phyloP scores from a whole-genome alignment of 64 coral and sea anemone species.

The Catalaphyllia jardinei region DNA sequence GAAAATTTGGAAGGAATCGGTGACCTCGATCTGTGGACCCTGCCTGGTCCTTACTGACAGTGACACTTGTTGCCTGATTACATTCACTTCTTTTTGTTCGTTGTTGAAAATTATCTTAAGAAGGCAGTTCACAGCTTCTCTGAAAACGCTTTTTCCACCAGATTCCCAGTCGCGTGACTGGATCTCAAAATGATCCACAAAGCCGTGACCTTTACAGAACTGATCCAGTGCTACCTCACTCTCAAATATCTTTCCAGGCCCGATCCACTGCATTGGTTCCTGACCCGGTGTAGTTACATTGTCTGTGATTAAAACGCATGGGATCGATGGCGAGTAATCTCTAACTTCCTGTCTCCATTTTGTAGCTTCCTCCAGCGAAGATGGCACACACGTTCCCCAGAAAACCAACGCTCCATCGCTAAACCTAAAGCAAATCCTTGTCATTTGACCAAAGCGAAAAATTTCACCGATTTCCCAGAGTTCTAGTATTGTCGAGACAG shows the following conservation, averaged over 20 bases:
- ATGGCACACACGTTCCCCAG: background rate
- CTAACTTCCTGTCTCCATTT: background rate
- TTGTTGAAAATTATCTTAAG: no score
- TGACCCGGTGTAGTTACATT: background rate
- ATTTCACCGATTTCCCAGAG: slow-evolving; percentile 65
- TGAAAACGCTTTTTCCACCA: slow-evolving; percentile 65
- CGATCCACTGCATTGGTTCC: background rate
- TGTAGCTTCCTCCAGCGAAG: background rate
- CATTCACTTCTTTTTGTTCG: no score
- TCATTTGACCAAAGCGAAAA: slow-evolving; percentile 9
- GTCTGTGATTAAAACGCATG: slow-evolving; percentile 51
- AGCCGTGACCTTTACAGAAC: slow-evolving; percentile 48
- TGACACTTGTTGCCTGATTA: no score
- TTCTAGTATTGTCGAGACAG: slow-evolving; percentile 18
- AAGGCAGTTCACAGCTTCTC: slow-evolving; percentile 31
- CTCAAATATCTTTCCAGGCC: slow-evolving; percentile 33
- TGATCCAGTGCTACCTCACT: slow-evolving; percentile 56
- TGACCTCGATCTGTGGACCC: no score
- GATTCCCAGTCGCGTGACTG: slow-evolving; percentile 46
- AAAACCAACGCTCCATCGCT: background rate
- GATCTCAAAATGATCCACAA: slow-evolving; percentile 58
- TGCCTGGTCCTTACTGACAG: no score
- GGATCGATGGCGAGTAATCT: background rate
- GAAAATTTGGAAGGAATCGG: no score
- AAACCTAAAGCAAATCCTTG: slow-evolving; percentile 27